Evolutionary conservation across 2,888 invertebrate genomes (phyloP).

Genomic region (Abrostola triplasia): DNA sequence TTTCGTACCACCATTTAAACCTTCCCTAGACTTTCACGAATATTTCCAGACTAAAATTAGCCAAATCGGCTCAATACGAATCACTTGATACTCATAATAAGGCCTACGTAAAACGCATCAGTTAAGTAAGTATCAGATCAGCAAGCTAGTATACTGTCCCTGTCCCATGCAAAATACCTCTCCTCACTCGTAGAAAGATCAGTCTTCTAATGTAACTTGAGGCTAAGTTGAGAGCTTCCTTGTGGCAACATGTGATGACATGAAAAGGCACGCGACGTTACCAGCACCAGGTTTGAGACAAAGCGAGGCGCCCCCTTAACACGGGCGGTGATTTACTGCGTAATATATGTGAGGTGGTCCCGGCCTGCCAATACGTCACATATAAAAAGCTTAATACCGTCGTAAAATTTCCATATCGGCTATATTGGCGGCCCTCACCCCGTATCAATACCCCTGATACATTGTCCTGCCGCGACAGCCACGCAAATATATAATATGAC

Average conservation of each 20-base stretch:
- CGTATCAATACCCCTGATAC: slow-evolving; percentile 38
- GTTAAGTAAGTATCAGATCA: too few species aligned
- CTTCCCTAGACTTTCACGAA: too few species aligned
- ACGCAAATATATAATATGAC: slow-evolving; percentile 25
- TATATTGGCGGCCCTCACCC: slow-evolving; percentile 25
- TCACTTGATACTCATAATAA: too few species aligned
- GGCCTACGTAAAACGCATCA: neutral
- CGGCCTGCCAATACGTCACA: slow-evolving; percentile 48
- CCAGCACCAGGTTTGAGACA: slow-evolving; percentile 11
- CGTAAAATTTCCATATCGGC: slow-evolving; percentile 61
- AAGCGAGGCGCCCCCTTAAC: slow-evolving; percentile 12
- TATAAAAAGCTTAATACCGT: slow-evolving; percentile 59
- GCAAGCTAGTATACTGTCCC: neutral
- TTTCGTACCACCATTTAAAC: too few species aligned
- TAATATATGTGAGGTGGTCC: slow-evolving; percentile 31
- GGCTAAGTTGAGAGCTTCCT: too few species aligned
- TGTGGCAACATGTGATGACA: too few species aligned
- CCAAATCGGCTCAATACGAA: too few species aligned
- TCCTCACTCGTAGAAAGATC: too few species aligned
- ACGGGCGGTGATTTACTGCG: slow-evolving; percentile 40
- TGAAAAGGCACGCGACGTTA: neutral
- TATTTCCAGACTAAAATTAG: too few species aligned
- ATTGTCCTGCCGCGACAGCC: slow-evolving; percentile 29
- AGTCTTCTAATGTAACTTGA: too few species aligned
- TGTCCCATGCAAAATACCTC: too few species aligned